Conservation (phyloP, 2,888 invertebrate species). For the Tuberolachnus salignus region DNA sequence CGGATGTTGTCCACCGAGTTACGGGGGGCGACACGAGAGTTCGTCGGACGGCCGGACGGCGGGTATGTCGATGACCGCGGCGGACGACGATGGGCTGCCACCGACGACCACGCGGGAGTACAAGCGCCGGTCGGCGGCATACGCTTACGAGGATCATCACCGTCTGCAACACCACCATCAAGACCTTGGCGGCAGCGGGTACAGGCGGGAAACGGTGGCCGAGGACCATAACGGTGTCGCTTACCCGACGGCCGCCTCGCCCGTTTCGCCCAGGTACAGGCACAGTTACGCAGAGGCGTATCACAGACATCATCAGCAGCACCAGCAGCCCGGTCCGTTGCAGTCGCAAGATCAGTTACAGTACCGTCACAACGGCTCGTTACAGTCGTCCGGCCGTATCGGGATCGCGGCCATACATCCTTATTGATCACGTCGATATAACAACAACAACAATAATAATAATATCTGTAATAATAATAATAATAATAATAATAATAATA, state of each 20-base stretch:
- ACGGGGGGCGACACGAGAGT: slow-evolving; percentile 6
- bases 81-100: slow-evolving; percentile 2
- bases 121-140: slow-evolving; percentile 30
- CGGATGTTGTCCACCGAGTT: not conserved
- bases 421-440: slow-evolving; percentile 54
- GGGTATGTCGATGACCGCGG: not conserved
- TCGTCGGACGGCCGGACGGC: not conserved
- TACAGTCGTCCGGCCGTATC: slow-evolving; percentile 60
- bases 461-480: too few relatives aligned
- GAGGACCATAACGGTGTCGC: slow-evolving; percentile 58
- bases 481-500: too few relatives aligned
- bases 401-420: slow-evolving; percentile 61
- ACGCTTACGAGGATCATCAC: slow-evolving; percentile 35
- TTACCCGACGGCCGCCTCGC: slow-evolving; percentile 2
- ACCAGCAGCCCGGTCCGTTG: slow-evolving; percentile 43
- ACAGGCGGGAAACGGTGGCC: slow-evolving; percentile 10
- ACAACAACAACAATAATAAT: too few relatives aligned
- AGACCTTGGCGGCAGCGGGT: not conserved
- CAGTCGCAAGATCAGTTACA: slow-evolving; percentile 59
- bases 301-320: slow-evolving; percentile 56
- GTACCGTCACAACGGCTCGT: slow-evolving; percentile 60
- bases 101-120: not conserved
- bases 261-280: slow-evolving; percentile 62
- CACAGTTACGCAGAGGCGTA: slow-evolving; percentile 73
- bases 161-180: not conserved